Conservation (phyloP, 2,888 invertebrate genomes). For the Lasioglossum oenotherae region DNA sequence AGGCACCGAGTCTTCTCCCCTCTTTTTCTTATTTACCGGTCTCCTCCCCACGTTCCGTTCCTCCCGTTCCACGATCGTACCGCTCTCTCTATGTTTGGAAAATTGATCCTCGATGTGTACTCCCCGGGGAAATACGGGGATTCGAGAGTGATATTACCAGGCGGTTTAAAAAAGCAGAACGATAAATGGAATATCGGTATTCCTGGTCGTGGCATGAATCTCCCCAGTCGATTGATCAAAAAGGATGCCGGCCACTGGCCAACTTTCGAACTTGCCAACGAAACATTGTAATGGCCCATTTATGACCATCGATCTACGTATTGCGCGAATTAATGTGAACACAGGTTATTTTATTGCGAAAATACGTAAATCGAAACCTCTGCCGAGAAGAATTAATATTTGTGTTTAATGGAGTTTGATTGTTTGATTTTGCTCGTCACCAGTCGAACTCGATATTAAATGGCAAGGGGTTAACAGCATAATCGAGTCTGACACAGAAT, state of each 20-base stretch:
- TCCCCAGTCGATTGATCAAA: neutral
- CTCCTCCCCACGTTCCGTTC: constrained; percentile 5
- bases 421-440: neutral
- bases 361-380: too few species aligned
- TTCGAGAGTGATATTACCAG: constrained; percentile 64
- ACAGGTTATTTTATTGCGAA: too few species aligned
- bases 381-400: too few species aligned
- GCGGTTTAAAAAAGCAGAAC: constrained; percentile 33
- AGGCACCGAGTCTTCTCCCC: constrained; percentile 67
- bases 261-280: neutral
- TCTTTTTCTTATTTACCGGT: constrained; percentile 46
- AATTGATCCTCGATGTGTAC: constrained; percentile 73
- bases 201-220: neutral
- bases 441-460: neutral
- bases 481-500: neutral
- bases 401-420: neutral
- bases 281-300: neutral
- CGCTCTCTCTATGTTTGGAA: constrained; percentile 43
- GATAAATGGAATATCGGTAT: neutral
- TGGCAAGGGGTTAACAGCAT: neutral
- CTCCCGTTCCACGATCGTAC: constrained; percentile 22
- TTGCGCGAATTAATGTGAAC: too few species aligned
- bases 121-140: constrained; percentile 73
- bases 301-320: too few species aligned
- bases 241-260: neutral